Base-by-base conservation (phyloP, 2,888 invertebrate genomes). In the Blomia tropicalis region DNA sequence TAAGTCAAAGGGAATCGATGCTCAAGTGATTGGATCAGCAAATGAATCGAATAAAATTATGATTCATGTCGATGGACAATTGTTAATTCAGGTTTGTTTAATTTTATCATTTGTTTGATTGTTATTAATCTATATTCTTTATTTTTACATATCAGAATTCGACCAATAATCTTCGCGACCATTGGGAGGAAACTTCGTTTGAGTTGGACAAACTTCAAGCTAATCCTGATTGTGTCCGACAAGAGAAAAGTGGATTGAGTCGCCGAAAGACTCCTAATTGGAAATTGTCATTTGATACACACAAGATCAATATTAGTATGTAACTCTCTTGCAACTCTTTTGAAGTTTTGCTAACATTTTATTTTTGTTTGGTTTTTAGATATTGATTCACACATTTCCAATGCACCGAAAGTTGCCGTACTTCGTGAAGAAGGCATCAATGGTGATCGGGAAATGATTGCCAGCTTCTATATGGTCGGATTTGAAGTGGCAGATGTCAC, bases 161-260 rank as follows among this genome's bases (percentile, higher is more conserved):
- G n/a, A n/a, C n/a, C n/a, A n/a, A n/a, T n/a, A n/a, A 80, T 0
- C 76, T 91, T 43, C 83, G 86, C 74, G 81, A 82, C 70, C 80
- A 84, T 72, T 98, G 96, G 96, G 96, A 96, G 74, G 88, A 89
- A 72, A 95, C 93, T 0, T 92, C 93, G 74, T 91, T 85, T 72
- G 82, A 82, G 67, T 74, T 98, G 60, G 96, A 96, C 73, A 78
- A 82, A 66, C 79, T 82, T 17, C 56, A 96, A 75, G 83, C 87
- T 0, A 85, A 87, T 71, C 77, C 80, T 0, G 78, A 80, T 3
- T 91, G 89, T 71, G 86, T 85, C 1, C 75, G 79, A 44, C 81
- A 86, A 70, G 95, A 96, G 76, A 85, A 82, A 75, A 76, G 78
- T 60, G 82, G 79, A 14, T 77, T 90, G 22, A 77, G 78, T 56